A percentile compares a stretch with the other conserved stretches of the same genome.
These are phyloP conservation scores for Lepidocyrtinus sp. DNA, from an alignment of 2,888 invertebrate species.

Conservation along the genomic window DNA sequence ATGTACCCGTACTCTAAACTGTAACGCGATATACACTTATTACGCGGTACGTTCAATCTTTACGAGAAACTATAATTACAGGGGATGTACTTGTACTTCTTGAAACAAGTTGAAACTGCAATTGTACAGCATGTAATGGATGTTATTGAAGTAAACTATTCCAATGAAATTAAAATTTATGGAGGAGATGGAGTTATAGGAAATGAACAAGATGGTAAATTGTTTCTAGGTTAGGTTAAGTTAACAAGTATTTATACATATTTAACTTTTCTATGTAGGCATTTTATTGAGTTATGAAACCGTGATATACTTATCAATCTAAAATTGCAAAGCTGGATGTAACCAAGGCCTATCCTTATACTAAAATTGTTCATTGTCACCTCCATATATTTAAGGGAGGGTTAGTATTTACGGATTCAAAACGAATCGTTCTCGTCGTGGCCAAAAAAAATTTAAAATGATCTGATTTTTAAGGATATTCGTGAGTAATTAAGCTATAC, in stretches of 20 bases:
- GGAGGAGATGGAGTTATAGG: neutral
- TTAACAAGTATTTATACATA: neutral
- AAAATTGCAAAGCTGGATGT: neutral
- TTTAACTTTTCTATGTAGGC: neutral
- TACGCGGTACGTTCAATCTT: neutral
- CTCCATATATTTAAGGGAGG: slow-evolving; percentile 18
- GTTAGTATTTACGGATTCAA: neutral
- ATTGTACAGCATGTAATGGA: neutral
- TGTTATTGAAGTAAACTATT: neutral
- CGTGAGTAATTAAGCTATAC: neutral
- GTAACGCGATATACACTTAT: too few relatives aligned
- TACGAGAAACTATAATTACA: neutral
- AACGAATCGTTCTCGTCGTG: slow-evolving; percentile 18
- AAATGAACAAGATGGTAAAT: neutral
- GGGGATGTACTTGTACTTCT: neutral
- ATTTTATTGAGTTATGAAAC: neutral
- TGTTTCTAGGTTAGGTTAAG: too few relatives aligned
- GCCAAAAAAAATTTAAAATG: slow-evolving; percentile 25
- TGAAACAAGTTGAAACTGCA: neutral
- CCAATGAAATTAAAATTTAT: neutral
- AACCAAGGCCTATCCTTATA: neutral
- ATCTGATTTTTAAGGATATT: neutral
- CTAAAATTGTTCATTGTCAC: neutral
- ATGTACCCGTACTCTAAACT: too few relatives aligned
- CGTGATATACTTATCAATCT: neutral